Evolutionary conservation across 2,888 invertebrate genomes (phyloP), one percentile per base, ranked within the genome.

Genomic region (Penaeus monodon): DNA sequence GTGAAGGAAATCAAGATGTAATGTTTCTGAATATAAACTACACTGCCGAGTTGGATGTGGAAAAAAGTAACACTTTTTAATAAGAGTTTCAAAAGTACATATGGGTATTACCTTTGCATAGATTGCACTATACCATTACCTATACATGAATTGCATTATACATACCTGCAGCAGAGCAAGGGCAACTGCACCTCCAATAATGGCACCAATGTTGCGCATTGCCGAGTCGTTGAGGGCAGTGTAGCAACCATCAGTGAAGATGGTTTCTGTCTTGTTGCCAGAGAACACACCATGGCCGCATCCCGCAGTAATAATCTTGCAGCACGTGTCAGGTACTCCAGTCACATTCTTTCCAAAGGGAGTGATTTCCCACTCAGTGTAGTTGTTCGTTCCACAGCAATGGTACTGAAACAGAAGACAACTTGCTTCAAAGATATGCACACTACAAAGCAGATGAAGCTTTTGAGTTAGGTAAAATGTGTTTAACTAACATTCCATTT

Each of bases 291-390:
- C 24, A 12, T 81, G 27, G 22, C 86, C 85, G 63, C 88, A 85
- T 8, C n/a, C 38, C 17, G 4, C 17, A 3, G 3, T 6, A 22
- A n/a, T 20, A 8, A 20, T 27, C 76, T 76, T 88, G 80, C 88
- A 88, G 76, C 88, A 88, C 14, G 83, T 68, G 68, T 85, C 88
- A 0, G 88, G 88, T 24, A 88, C 88, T 12, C 83, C 74, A 44
- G 63, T 63, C 12, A 27, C 44, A 27, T 81, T 77, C 29, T 6
- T 33, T 14, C 81, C 82, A 38, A 65, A 88, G 24, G n/a, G 10
- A 7, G 85, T 82, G 49, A 0, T 17, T 22, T 44, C 24, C 88
- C 88, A 88, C 76, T 88, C 83, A 0, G 66, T 83, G 84, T 80
- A 88, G 80, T 83, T 38, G 14, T 27, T 20, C 2, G 83, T 86